Conservation (phyloP, 1,140 invertebrate genomes). For the Heliconius congener region DNA sequence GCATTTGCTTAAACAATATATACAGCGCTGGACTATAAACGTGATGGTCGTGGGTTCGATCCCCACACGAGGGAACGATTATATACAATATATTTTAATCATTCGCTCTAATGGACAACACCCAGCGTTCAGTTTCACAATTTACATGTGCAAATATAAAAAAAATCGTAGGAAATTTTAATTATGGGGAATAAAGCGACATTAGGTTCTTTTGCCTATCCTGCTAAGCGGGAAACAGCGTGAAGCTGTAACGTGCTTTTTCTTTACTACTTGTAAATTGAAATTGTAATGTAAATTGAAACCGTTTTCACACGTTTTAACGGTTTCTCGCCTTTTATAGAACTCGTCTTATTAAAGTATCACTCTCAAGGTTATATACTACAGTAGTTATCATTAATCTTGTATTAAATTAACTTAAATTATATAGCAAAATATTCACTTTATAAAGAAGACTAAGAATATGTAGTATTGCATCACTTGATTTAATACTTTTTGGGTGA, state of each 20-base stretch:
- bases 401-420: constrained; percentile 5
- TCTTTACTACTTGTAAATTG: constrained; percentile 13
- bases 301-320: constrained; percentile 33
- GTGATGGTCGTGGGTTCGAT: too few relatives aligned
- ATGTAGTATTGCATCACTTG: neutral
- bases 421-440: neutral
- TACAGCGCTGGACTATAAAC: too few relatives aligned
- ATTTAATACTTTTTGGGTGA: neutral
- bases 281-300: constrained; percentile 12
- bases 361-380: neutral
- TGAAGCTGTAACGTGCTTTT: neutral
- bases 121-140: too few relatives aligned
- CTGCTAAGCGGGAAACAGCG: too few relatives aligned
- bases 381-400: neutral
- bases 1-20: neutral
- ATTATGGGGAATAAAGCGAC: too few relatives aligned
- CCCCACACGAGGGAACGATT: too few relatives aligned
- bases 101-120: too few relatives aligned
- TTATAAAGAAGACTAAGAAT: neutral
- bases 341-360: constrained; percentile 4
- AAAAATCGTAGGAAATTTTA: too few relatives aligned
- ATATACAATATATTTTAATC: too few relatives aligned
- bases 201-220: too few relatives aligned
- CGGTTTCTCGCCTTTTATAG: constrained; percentile 27
- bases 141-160: too few relatives aligned